Evolutionary conservation across 2,797 vertebrate genomes (phyloP), one percentile per base, ranked within the genome.

Genomic region (Melopsittacus undulatus): DNA sequence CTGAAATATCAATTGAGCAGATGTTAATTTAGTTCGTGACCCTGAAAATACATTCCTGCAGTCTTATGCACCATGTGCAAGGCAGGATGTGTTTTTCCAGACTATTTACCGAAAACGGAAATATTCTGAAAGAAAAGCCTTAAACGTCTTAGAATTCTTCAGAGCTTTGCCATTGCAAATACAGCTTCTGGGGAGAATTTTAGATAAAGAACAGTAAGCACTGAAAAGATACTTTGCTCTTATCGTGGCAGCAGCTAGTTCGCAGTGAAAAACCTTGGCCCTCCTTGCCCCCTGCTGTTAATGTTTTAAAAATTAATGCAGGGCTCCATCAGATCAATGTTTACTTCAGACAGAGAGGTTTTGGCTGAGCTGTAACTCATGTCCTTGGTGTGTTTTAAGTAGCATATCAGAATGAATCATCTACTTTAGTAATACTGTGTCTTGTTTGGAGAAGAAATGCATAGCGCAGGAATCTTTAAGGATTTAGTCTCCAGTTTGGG

Each of bases 251-350:
- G 59, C 59, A 76, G 26, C 66, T 48, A 66, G 43, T 21, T 90
- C 13, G n/a, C 40, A 36, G 26, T 59, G 67, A 78, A 90, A 92
- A 94, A 42, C 36, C 23, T 51, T 57, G 66, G 76, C 27, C 46
- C 82, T 92, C 82, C 83, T 95, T 96, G 91, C 82, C 87, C 79
- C 89, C 89, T 92, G 85, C 85, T 95, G 94, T 94, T 89, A 59
- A 59, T 20, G 32, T 91, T 95, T 93, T 46, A 85, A 81, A 92
- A 95, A 91, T 83, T 87, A 94, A 75, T 48, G 20, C 66, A 79
- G 40, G 19, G 40, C 43, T 89, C n/a, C 36, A 77, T 83, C 75
- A 81, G 49, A 67, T 83, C 91, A 48, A 30, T 68, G 72, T 69
- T 96, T 95, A 62, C 87, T 93, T 85, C 93, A 78, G 84, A 72